These are phyloP conservation scores for Mythimna ferrago DNA, from an alignment of 2,888 invertebrate species.

Conservation along the genomic window DNA sequence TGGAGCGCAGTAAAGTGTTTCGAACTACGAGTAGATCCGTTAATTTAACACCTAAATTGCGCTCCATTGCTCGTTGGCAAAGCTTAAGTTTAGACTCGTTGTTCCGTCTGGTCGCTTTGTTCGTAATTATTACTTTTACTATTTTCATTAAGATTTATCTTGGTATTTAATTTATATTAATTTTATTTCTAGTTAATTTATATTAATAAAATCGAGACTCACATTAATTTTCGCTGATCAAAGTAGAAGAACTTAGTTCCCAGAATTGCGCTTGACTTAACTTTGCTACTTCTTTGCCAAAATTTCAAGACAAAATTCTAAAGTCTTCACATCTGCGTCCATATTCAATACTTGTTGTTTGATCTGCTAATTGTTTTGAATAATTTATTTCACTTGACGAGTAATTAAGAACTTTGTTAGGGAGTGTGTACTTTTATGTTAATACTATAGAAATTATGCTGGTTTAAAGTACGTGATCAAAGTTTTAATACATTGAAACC, in stretches of 20 bases:
- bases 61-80: too few species aligned
- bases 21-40: too few species aligned
- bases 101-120: too few species aligned
- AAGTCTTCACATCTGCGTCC: slow-evolving; percentile 65
- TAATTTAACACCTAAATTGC: too few species aligned
- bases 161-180: not conserved
- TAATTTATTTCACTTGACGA: slow-evolving; percentile 84
- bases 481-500: slow-evolving; percentile 77
- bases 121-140: not conserved
- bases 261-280: slow-evolving; percentile 31
- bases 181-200: not conserved
- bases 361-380: slow-evolving; percentile 82
- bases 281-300: slow-evolving; percentile 30
- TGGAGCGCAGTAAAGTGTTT: too few species aligned
- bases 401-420: slow-evolving; percentile 82
- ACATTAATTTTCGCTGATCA: slow-evolving; percentile 36
- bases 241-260: slow-evolving; percentile 24
- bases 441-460: slow-evolving; percentile 78
- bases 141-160: not conserved
- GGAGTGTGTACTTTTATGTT: slow-evolving; percentile 74
- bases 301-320: slow-evolving; percentile 39
- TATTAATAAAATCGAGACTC: slow-evolving; percentile 11
- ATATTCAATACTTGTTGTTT: slow-evolving; percentile 72
- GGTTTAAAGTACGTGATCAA: slow-evolving; percentile 78
- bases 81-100: too few species aligned